Evolutionary conservation across 2,113 vertebrate genomes (phyloP), one percentile per base, ranked within the genome.

Genomic region (Microcebus murinus): DNA sequence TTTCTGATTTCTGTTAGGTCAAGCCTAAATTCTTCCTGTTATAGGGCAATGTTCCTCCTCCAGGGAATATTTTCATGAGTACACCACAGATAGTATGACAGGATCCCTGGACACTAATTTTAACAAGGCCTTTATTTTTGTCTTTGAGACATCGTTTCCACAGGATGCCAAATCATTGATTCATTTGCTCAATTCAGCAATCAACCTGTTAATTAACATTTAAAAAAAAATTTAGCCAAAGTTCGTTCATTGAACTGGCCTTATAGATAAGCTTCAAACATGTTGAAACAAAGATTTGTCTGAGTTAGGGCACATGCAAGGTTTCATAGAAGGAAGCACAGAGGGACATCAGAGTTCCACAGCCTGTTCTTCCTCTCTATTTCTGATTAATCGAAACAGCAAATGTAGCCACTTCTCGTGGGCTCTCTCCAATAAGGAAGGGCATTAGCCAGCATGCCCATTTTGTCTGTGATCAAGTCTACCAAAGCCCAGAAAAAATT

Each of bases 101-200:
- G 20, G 39, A 36, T 85, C 31, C 8, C 39, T 55, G 29, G 59
- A 39, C 34, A 89, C 31, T 8, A 61, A 82, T 86, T 65, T 91
- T 81, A 90, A 55, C 4, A 63, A 87, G 31, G 2, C 12, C 34
- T 80, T 82, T 82, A 57, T 45, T 94, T 94, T 50, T 55, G 31
- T 77, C 61, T 73, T 79, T 59, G 70, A 65, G 52, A 82, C 3
- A 21, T 42, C 36, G 18, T 91, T 88, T 87, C 45, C 7, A 80
- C 25, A 36, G 9, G 61, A 83, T 67, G 45, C n/a, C 67, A 87
- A 95, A 71, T 80, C 39, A 68, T 76, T 84, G 68, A 73, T 55
- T 95, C 14, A 70, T 82, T 61, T 70, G 80, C 87, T 97, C 76
- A 65, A 80, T 89, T 95, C 90, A 84, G 52, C 23, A 96, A 96